Evolutionary conservation across 2,797 vertebrate species (phyloP).

Genomic region (Tapera naevia): DNA sequence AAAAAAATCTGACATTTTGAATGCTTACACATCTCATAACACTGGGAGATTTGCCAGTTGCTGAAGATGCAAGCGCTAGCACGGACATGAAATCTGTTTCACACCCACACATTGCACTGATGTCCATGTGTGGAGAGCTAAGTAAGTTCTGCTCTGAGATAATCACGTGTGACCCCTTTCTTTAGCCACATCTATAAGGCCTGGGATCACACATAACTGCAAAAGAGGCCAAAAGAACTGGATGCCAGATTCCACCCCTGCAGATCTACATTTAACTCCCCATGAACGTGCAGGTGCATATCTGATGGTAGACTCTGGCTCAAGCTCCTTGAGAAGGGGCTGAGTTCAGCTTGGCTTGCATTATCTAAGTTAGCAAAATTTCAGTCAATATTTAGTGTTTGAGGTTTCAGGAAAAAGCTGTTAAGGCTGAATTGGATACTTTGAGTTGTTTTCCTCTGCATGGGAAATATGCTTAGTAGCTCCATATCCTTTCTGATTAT

Average conservation of each 20-base stretch:
- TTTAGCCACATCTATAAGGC: constrained; percentile 16
- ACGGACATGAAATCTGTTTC: neutral
- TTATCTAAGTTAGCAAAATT: constrained; percentile 33
- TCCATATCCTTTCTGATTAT: neutral
- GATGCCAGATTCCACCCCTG: neutral
- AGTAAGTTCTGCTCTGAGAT: neutral
- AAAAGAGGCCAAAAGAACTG: constrained; percentile 28
- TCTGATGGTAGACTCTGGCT: constrained; percentile 25
- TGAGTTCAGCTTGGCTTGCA: neutral
- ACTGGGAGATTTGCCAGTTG: neutral
- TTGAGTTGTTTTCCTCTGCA: neutral
- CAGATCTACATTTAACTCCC: neutral
- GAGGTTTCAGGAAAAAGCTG: constrained; percentile 31
- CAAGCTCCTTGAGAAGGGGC: neutral
- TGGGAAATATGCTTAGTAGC: neutral
- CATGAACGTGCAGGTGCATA: neutral
- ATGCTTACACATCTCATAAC: fast-evolving
- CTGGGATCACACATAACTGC: neutral
- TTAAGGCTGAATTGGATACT: constrained; percentile 38
- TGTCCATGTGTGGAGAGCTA: neutral
- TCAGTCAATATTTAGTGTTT: neutral
- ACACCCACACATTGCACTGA: neutral
- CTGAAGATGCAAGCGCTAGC: neutral
- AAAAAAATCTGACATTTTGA: neutral
- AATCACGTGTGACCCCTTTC: constrained; percentile 16